Percentiles rank a stretch among this genome's conserved stretches.
Conservation (phyloP, 2,797 vertebrate genomes). For the Harpagifer antarcticus region DNA sequence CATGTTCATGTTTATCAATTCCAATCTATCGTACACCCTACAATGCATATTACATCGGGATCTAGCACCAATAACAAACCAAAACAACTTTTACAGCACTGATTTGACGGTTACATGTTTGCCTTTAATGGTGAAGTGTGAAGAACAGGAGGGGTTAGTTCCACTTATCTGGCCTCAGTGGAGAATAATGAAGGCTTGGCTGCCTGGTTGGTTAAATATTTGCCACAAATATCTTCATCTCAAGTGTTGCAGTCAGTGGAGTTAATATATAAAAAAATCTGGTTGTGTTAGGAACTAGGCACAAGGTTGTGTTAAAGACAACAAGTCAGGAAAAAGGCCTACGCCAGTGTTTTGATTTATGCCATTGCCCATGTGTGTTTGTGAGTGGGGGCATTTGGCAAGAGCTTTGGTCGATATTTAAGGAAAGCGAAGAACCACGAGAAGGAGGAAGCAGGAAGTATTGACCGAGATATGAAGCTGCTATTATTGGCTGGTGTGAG, state of each 20-base stretch:
- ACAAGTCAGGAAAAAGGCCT: not conserved
- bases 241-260: not conserved
- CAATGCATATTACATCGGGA: not conserved
- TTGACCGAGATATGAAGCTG: constrained; percentile 29
- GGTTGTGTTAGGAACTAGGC: not conserved
- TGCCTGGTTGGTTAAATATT: not conserved
- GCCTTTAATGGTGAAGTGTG: not conserved
- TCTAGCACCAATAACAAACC: not conserved
- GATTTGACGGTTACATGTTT: not conserved
- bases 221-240: not conserved
- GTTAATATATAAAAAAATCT: not conserved
- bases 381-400: constrained; percentile 14
- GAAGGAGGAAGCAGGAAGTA: constrained; percentile 46
- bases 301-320: not conserved
- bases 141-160: not conserved
- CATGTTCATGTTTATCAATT: not conserved
- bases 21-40: not conserved
- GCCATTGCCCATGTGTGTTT: constrained; percentile 12
- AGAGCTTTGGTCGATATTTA: constrained; percentile 41
- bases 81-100: too few species aligned
- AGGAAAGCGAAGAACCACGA: constrained; percentile 26
- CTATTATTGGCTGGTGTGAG: constrained; percentile 49
- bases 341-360: constrained; percentile 16
- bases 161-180: not conserved
- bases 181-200: not conserved